Evolutionary conservation across 2,797 vertebrate genomes (phyloP).

Genomic region (Nannoperca australis): DNA sequence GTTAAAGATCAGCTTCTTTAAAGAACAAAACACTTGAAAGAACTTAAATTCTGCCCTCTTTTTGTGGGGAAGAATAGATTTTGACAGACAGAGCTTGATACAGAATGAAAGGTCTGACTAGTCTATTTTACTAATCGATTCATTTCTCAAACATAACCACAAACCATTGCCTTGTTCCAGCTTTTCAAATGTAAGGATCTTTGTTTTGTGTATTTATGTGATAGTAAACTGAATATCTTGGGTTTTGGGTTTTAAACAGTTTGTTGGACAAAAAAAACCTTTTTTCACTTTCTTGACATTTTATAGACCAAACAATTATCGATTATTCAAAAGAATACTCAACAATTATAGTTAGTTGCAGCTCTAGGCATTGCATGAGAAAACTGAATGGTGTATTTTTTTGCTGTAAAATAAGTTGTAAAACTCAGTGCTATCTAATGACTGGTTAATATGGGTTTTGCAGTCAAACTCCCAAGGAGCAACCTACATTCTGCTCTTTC

Average conservation of each 20-base stretch:
- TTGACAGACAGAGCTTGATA: background rate
- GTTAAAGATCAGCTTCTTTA: slow-evolving; percentile 5
- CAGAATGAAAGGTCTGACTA: background rate
- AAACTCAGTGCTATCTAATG: background rate
- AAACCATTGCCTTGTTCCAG: background rate
- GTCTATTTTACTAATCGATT: background rate
- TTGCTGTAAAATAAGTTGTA: background rate
- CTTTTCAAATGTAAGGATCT: background rate
- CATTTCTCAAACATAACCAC: background rate
- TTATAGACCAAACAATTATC: background rate
- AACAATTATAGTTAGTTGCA: background rate
- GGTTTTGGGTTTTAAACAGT: background rate
- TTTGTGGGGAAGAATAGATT: background rate
- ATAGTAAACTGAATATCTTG: background rate
- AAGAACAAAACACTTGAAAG: background rate
- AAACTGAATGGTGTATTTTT: background rate
- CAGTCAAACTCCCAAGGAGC: background rate
- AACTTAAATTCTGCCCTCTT: background rate
- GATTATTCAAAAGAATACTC: background rate
- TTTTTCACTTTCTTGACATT: background rate
- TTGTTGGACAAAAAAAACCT: too few species aligned
- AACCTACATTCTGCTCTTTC: slow-evolving; percentile 30
- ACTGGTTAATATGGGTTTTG: background rate
- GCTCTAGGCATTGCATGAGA: background rate
- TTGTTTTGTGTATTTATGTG: background rate